Base-by-base conservation (phyloP, 2,113 vertebrate species). In the Symphodus melops region DNA sequence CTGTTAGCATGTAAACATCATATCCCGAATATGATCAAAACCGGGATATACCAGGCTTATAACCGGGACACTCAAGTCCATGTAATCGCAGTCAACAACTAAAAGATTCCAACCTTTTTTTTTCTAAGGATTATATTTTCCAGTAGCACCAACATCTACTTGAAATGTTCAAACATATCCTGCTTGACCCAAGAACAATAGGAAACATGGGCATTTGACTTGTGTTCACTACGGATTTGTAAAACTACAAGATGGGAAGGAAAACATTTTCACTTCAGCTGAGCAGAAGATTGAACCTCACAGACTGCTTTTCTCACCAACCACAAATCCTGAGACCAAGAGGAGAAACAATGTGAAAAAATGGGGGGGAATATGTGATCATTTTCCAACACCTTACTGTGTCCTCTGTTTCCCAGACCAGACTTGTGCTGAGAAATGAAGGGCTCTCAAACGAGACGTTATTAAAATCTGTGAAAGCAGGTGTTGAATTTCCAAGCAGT, bases 381-480 rank as follows among this genome's bases (percentile, higher is more conserved):
- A 63, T 39, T 71, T 42, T 57, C 33, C 66, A 71, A 57, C 70
- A 79, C 72, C 65, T 73, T 20, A 11, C 68, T 52, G 23, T 79
- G 61, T 75, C 79, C 37, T 69, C 16, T 20, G 44, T 66, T 46
- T 81, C 70, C 36, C 28, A 51, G 20, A 75, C 81, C 58, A 67
- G 44, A 59, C 51, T 39, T 46, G n/a, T 75, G 67, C 61, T 44
- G 55, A 71, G 51, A 78, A 67, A 53, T 72, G 37, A 70, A 39
- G 51, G 56, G n/a, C 63, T 66, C 68, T 78, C 62, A 82, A 75
- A 82, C 28, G 53, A 53, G 63, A 75, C 25, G 33, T 77, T 80
- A 68, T 77, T 69, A 73, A 77, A 70, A 37, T 67, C 51, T 52
- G 49, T 51, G 59, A 63, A 59, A 58, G 76, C 54, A 66, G 68